Percentiles rank a stretch among this genome's conserved stretches.
phyloP scores from a whole-genome alignment of 2,797 vertebrate species.

The Gobio occitaniae region DNA sequence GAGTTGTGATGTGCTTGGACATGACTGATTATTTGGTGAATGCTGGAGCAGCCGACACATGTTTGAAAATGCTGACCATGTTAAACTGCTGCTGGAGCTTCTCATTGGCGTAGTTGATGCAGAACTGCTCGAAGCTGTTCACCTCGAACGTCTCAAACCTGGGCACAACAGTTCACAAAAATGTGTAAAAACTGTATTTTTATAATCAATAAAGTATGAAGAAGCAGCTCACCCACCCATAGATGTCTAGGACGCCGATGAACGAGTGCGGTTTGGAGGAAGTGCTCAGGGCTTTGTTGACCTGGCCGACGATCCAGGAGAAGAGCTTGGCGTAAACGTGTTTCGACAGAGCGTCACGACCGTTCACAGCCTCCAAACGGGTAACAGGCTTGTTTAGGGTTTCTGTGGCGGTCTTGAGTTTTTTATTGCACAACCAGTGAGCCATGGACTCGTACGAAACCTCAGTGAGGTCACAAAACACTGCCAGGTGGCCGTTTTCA shows the following conservation, averaged over 20 bases:
- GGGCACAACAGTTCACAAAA: constrained; percentile 8
- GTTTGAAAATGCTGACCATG: constrained; percentile 81
- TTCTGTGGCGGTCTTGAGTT: constrained; percentile 89
- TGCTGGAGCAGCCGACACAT: neutral
- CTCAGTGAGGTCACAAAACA: constrained; percentile 93
- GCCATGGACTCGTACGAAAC: constrained; percentile 91
- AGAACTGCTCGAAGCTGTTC: constrained; percentile 99
- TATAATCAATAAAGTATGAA: neutral
- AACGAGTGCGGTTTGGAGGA: constrained; percentile 88
- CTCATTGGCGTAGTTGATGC: constrained; percentile 99
- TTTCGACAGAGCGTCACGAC: constrained; percentile 92
- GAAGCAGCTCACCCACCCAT: constrained; percentile 82
- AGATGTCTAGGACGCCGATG: constrained; percentile 97
- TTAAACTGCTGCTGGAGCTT: constrained; percentile 99
- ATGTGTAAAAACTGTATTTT: neutral
- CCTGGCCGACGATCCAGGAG: constrained; percentile 87
- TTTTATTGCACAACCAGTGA: constrained; percentile 95
- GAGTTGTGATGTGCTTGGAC: constrained; percentile 34
- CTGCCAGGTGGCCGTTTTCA: constrained; percentile 83
- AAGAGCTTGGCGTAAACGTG: constrained; percentile 94
- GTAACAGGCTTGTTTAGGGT: constrained; percentile 91
- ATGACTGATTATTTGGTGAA: constrained; percentile 5
- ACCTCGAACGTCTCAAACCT: constrained; percentile 98
- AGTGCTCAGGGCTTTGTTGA: constrained; percentile 89
- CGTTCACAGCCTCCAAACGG: constrained; percentile 86